Evolutionary conservation across 1,140 invertebrate genomes (phyloP), one percentile per base, ranked within the genome.

Genomic region (Luehdorfia chinensis): DNA sequence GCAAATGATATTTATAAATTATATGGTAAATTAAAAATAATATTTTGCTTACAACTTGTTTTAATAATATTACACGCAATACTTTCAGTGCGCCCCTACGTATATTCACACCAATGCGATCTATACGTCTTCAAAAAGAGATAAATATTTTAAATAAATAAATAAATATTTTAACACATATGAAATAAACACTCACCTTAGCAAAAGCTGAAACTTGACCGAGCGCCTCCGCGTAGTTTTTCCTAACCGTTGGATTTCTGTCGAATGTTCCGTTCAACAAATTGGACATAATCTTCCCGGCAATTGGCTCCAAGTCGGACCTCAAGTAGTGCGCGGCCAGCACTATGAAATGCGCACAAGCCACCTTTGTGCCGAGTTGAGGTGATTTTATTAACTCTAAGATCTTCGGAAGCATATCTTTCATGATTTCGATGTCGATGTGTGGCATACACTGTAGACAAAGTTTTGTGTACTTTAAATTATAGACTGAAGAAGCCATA

Each of bases 141-240:
- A n/a, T n/a, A n/a, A n/a, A n/a, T n/a, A n/a, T n/a, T n/a, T n/a
- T n/a, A n/a, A n/a, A n/a, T n/a, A n/a, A n/a, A n/a, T n/a, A n/a
- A n/a, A n/a, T n/a, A n/a, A n/a, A n/a, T n/a, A n/a, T n/a, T n/a
- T n/a, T n/a, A n/a, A n/a, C n/a, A n/a, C n/a, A n/a, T n/a, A n/a
- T n/a, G n/a, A 4, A 36, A 12, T 11, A 27, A 16, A 8, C 25
- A 48, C 52, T 51, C 45, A 88, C 87, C 79, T 97, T 97, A n/a
- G 95, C 94, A 50, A 92, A 91, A 43, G 93, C 91, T 2, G 96
- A 91, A n/a, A 98, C 84, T 66, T 97, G 92, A 0, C 96, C 96
- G 39, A 98, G 91, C 8, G 94, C 92, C 34, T 90, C 89, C 0
- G 95, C 94, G 74, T 93, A 95, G 52, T 93, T 92, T 81, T 96